A percentile compares a stretch with the other conserved stretches of the same genome.
These are phyloP conservation scores for Salvator merianae DNA, from an alignment of 2,113 vertebrate species.

Conservation along the genomic window DNA sequence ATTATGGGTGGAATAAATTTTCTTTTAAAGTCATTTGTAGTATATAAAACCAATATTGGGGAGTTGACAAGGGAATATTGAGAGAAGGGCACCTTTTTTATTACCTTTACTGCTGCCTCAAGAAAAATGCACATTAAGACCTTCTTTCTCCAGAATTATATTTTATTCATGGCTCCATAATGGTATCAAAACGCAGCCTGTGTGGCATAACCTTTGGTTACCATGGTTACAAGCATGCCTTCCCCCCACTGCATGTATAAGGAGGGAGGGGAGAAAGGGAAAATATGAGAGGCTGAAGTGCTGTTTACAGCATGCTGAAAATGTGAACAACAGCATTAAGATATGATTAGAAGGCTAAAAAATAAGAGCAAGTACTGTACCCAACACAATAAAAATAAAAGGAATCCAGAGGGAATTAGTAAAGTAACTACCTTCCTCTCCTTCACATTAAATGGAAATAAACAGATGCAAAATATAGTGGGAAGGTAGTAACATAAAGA, in stretches of 20 bases:
- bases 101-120: not conserved
- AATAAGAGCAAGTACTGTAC: not conserved
- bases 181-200: not conserved
- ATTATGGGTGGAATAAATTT: not conserved
- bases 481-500: not conserved
- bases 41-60: not conserved
- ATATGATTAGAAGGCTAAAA: not conserved
- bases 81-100: not conserved
- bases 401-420: not conserved
- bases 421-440: not conserved
- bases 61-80: not conserved
- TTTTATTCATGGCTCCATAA: not conserved
- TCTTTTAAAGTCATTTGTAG: not conserved
- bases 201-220: too few relatives aligned
- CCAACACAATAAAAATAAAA: not conserved
- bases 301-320: too few relatives aligned
- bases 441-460: not conserved
- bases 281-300: not conserved
- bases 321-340: not conserved
- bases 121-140: not conserved
- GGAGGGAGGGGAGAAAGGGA: not conserved
- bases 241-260: not conserved
- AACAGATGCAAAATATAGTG: not conserved
- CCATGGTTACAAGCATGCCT: too few relatives aligned
- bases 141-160: not conserved